Evolutionary conservation across 2,797 vertebrate species (phyloP).

Genomic region (Champsocephalus gunnari): DNA sequence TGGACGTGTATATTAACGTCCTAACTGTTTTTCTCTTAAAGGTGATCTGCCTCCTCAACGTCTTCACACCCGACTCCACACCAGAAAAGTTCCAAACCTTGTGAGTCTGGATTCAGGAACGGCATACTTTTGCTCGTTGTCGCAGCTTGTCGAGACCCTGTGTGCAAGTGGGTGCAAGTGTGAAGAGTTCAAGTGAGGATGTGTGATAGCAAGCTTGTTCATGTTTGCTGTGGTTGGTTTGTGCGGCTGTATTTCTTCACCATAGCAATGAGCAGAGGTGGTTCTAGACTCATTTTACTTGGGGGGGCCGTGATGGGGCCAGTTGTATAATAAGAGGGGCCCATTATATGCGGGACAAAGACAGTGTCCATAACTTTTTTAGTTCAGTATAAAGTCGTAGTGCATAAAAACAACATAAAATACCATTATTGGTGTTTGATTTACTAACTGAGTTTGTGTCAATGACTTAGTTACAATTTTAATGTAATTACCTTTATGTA

Average conservation of each 20-base stretch:
- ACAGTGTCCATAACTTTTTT: too few relatives aligned
- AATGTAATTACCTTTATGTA: too few relatives aligned
- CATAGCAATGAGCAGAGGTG: not conserved
- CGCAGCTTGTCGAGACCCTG: conserved; percentile 62
- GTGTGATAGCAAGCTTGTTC: conserved; percentile 30
- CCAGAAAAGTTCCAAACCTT: conserved; percentile 89
- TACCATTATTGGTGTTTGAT: too few relatives aligned
- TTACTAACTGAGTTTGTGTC: too few relatives aligned
- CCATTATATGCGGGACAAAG: too few relatives aligned
- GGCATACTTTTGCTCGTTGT: conserved; percentile 68
- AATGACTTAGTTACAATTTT: too few relatives aligned
- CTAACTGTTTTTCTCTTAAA: conserved; percentile 50
- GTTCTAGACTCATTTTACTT: too few relatives aligned
- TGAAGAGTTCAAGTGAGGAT: conserved; percentile 12
- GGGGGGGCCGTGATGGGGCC: too few relatives aligned
- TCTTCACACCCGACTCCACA: conserved; percentile 86
- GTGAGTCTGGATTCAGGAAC: conserved; percentile 76
- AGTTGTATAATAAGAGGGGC: too few relatives aligned
- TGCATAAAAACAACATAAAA: too few relatives aligned
- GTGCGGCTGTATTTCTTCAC: conserved; percentile 8
- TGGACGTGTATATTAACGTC: not conserved
- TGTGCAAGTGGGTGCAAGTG: conserved; percentile 10
- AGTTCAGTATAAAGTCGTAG: too few relatives aligned
- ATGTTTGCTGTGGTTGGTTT: conserved; percentile 41
- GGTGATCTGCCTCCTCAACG: conserved; percentile 88